phyloP scores from a whole-genome alignment of 1,140 invertebrate genomes.

The Psilanteris sp. region DNA sequence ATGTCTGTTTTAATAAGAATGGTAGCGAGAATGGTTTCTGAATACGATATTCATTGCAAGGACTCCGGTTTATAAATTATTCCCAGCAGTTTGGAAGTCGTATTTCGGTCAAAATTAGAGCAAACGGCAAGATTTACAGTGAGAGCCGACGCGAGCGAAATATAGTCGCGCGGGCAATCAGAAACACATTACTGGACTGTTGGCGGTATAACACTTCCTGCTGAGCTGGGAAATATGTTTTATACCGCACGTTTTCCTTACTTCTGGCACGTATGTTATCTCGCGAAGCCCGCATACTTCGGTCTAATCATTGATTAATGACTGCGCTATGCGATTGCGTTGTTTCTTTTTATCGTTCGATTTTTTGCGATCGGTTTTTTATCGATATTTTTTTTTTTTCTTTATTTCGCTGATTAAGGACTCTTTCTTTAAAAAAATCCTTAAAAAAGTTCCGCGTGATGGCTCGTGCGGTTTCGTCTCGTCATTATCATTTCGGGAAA shows the following conservation, averaged over 20 bases:
- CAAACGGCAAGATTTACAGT: slow-evolving; percentile 43
- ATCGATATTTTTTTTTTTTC: too few relatives aligned
- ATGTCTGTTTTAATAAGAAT: too few relatives aligned
- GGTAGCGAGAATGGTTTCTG: too few relatives aligned
- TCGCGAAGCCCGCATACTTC: slow-evolving; percentile 23
- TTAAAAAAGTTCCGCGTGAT: too few relatives aligned
- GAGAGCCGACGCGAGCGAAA: slow-evolving; percentile 64
- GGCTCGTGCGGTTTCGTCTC: slow-evolving; percentile 11
- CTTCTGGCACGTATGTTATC: slow-evolving; percentile 38
- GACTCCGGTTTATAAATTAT: slow-evolving; percentile 22
- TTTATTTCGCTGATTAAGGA: too few relatives aligned
- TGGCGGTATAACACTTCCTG: slow-evolving; percentile 71
- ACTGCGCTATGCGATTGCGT: slow-evolving; percentile 21
- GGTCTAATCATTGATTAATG: slow-evolving; percentile 51
- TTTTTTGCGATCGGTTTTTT: too few relatives aligned
- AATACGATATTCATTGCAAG: too few relatives aligned
- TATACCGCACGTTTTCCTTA: slow-evolving; percentile 33
- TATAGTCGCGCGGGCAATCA: slow-evolving; percentile 73
- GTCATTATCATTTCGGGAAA: slow-evolving; percentile 19
- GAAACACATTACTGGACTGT: slow-evolving; percentile 76
- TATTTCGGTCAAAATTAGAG: slow-evolving; percentile 39
- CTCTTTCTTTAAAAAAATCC: too few relatives aligned
- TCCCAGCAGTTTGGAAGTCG: slow-evolving; percentile 9
- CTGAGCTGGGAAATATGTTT: slow-evolving; percentile 66
- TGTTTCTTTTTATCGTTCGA: too few relatives aligned